A percentile compares a stretch with the other conserved stretches of the same genome.
These are phyloP conservation scores for Calliphora vicina DNA, from an alignment of 1,140 invertebrate species.

Conservation along the genomic window DNA sequence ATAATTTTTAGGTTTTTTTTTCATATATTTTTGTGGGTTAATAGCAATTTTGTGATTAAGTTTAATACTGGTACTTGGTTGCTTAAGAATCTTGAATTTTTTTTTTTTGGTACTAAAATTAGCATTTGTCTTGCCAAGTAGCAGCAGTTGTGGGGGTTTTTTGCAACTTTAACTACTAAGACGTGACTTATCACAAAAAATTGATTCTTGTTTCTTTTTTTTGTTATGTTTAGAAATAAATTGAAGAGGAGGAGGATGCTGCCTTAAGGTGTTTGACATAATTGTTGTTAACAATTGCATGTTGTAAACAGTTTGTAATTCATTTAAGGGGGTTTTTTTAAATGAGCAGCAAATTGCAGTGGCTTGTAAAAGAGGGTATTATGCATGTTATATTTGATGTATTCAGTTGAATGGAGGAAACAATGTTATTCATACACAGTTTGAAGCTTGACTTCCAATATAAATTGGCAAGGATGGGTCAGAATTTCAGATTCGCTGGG, in stretches of 20 bases:
- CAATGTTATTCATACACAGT: no score
- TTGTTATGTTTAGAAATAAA: background rate
- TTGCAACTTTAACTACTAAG: background rate
- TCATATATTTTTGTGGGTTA: background rate
- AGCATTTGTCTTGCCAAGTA: background rate
- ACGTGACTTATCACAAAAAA: slow-evolving; percentile 7
- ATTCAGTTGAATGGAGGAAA: no score
- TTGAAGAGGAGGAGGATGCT: background rate
- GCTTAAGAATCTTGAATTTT: background rate
- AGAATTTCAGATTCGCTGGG: no score
- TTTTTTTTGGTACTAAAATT: background rate
- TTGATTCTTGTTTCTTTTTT: background rate
- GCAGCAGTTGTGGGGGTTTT: background rate
- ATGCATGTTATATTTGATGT: no score
- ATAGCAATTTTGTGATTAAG: background rate
- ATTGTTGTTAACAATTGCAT: background rate
- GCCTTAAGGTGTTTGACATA: slow-evolving; percentile 9
- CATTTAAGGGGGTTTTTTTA: no score
- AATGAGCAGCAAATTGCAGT: no score
- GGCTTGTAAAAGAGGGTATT: no score
- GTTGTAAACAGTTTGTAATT: no score
- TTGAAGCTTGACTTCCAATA: no score
- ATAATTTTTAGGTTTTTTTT: background rate
- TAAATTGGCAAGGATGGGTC: no score
- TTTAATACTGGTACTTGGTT: background rate